Evolutionary conservation across 2,797 vertebrate genomes (phyloP), one percentile per base, ranked within the genome.

Genomic region (Tamandua tetradactyla): DNA sequence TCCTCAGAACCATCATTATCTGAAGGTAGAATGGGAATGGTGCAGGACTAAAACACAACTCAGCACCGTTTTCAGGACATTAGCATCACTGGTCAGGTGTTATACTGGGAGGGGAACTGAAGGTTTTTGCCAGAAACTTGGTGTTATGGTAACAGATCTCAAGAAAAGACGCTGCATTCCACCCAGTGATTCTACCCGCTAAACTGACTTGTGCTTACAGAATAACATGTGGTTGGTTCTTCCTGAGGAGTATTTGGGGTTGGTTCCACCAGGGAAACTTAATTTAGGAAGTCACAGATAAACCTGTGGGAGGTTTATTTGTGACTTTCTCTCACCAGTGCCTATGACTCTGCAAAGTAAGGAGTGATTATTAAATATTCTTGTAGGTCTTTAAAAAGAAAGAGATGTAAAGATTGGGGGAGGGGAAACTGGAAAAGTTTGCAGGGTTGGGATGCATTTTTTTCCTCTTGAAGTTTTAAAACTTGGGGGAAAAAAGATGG

Each of bases 71-170:
- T 55, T 94, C 22, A 75, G 35, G 49, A 23, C 71, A 35, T 59
- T 55, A 74, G 14, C 40, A 18, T 64, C 17, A 2, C 74, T 49
- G n/a, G 25, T 14, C 5, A 81, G 32, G 27, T 82, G 78, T 93
- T 85, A 90, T 37, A 32, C 35, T 94, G 30, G 81, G 61, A 91
- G 84, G 91, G 75, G 92, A 87, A 61, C 40, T 32, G 61, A 52
- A 47, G 17, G 32, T 37, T 87, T 90, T 86, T 55, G 64, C 32
- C 55, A 32, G 68, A 82, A 15, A 37, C 44, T 22, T 12, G 5
- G 6, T 59, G 25, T 62, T 23, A 2, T 37, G 30, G 3, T 78
- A 49, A 52, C 47, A 83, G 62, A 27, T 86, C 55, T 59, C 30
- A 55, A 68, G 66, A 23, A 27, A 62, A 40, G 49, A 62, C 20